Evolutionary conservation across 1,140 invertebrate genomes (phyloP).

Genomic region (Elymnias hypermnestra): DNA sequence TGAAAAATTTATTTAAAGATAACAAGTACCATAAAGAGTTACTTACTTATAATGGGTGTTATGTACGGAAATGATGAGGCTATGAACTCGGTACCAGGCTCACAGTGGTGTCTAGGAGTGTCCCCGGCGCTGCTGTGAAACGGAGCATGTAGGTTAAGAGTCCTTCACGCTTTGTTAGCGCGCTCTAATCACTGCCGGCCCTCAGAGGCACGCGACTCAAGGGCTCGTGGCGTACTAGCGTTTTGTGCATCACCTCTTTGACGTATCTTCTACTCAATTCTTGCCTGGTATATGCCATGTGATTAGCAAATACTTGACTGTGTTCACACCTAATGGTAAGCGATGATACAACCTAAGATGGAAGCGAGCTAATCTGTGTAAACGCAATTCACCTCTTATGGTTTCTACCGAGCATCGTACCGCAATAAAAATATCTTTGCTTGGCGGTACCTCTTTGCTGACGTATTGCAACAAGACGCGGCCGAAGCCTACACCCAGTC

Average conservation of each 20-base stretch:
- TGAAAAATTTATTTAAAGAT: too few species aligned
- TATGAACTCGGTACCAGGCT: constrained; percentile 37
- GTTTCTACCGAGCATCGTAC: too few species aligned
- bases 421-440: neutral
- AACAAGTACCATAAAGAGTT: too few species aligned
- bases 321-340: too few species aligned
- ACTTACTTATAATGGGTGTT: neutral
- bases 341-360: too few species aligned
- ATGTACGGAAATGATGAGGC: constrained; percentile 14
- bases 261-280: constrained; percentile 38
- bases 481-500: too few species aligned
- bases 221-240: constrained; percentile 62
- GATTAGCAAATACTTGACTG: constrained; percentile 17
- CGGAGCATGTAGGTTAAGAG: constrained; percentile 72
- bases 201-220: constrained; percentile 57
- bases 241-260: constrained; percentile 60
- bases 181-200: constrained; percentile 67
- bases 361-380: too few species aligned
- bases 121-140: constrained; percentile 53
- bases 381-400: too few species aligned
- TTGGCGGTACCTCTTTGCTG: too few species aligned
- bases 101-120: constrained; percentile 48
- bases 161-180: constrained; percentile 66
- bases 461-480: too few species aligned
- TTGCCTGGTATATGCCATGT: constrained; percentile 33